Evolutionary conservation across 2,113 vertebrate species (phyloP), one percentile per base, ranked within the genome.

Genomic region (Trichechus manatus): DNA sequence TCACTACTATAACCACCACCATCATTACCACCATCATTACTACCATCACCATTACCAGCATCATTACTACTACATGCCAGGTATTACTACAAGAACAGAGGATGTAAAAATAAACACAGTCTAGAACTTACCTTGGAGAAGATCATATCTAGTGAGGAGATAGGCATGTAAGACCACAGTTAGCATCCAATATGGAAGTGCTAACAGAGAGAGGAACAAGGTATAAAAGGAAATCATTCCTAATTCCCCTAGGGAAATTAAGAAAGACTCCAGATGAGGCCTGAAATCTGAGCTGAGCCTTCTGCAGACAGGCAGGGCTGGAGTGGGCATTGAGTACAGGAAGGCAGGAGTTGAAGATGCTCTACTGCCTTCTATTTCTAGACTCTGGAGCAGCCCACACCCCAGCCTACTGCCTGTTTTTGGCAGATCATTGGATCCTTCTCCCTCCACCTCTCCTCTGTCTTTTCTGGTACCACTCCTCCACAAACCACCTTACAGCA

Each of bases 101-200:
- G 29, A 7, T 31, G 3, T 0, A 19, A 31, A 29, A 29, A 7
- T 13, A 17, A 64, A 15, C 10, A 9, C 9, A 19, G 25, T 56
- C 53, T 17, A 72, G 23, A 31, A 44, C 78, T 82, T 19, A 36
- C 19, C 17, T 23, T 8, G 9, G n/a, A 59, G 27, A 72, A 4
- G 2, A 23, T 6, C 8, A 59, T 11, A 0, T 11, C 68, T 17
- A 6, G 39, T 9, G 1, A 29, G 72, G 20, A 63, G n/a, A 33
- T 14, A 79, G 72, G 47, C 2, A 6, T 5, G 13, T 44, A 68
- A 81, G 31, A 31, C 19, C 14, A 2, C 0, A 2, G 22, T 9
- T 9, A 31, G 17, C 10, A 6, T 31, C 33, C 29, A 20, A 23
- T 5, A 10, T 6, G 9, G 27, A 29, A 2, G 22, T 1, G 0